Percentiles rank a stretch among this genome's conserved stretches.
phyloP scores from a whole-genome alignment of 2,113 vertebrate species.

The Ictidomys tridecemlineatus region DNA sequence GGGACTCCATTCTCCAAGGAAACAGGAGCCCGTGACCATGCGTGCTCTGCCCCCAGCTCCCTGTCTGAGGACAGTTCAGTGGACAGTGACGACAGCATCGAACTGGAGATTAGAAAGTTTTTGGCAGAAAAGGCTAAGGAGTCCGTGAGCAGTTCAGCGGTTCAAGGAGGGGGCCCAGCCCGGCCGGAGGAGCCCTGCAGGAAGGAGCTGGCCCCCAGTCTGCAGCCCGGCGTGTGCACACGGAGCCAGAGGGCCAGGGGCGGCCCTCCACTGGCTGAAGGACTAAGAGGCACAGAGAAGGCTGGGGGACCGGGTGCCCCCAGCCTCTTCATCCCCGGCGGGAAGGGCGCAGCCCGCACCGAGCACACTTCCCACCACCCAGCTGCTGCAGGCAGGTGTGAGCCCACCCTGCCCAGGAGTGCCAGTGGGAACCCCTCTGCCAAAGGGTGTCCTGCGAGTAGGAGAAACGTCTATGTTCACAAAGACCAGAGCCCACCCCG shows the following conservation, averaged over 20 bases:
- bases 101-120: slow-evolving; percentile 95
- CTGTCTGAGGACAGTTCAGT: slow-evolving; percentile 92
- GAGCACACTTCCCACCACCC: slow-evolving; percentile 37
- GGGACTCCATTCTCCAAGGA: slow-evolving; percentile 38
- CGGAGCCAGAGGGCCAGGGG: slow-evolving; percentile 86
- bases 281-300: slow-evolving; percentile 29
- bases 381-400: slow-evolving; percentile 65
- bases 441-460: not conserved
- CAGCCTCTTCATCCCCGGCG: slow-evolving; percentile 25
- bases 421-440: slow-evolving; percentile 9
- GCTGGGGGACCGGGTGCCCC: slow-evolving; percentile 59
- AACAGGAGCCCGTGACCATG: not conserved
- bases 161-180: not conserved
- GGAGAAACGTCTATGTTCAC: not conserved
- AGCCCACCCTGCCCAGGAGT: not conserved
- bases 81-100: slow-evolving; percentile 97
- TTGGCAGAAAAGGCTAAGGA: slow-evolving; percentile 95
- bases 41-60: not conserved
- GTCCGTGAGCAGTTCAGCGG: slow-evolving; percentile 75
- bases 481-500: not conserved
- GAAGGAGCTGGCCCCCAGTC: slow-evolving; percentile 56
- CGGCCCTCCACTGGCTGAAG: slow-evolving; percentile 47
- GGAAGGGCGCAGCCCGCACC: slow-evolving; percentile 6
- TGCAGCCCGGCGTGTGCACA: slow-evolving; percentile 53
- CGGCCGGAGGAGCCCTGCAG: slow-evolving; percentile 61